Evolutionary conservation across 2,797 vertebrate species (phyloP).

Genomic region (Channa striata): DNA sequence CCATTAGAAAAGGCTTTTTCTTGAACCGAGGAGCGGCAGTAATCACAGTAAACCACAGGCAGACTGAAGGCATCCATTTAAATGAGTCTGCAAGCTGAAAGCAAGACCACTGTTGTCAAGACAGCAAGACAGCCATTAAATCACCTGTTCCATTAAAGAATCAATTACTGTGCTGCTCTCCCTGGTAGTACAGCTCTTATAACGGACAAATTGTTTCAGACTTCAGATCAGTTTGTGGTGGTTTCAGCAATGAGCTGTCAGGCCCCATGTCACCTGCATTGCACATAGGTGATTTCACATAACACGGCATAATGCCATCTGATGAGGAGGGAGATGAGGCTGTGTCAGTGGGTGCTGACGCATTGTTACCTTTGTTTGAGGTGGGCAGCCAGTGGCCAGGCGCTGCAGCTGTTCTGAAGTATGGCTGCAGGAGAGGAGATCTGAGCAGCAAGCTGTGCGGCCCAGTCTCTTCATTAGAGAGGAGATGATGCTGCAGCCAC

Average conservation of each 20-base stretch:
- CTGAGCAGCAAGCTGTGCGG: slow-evolving; percentile 95
- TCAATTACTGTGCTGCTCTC: slow-evolving; percentile 93
- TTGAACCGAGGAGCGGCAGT: slow-evolving; percentile 48
- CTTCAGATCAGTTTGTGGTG: not conserved
- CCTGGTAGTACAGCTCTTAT: slow-evolving; percentile 83
- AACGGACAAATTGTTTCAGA: slow-evolving; percentile 87
- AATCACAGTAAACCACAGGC: slow-evolving; percentile 76
- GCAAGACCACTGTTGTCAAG: slow-evolving; percentile 90
- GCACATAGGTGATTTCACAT: slow-evolving; percentile 12
- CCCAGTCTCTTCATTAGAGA: slow-evolving; percentile 99
- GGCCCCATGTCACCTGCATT: slow-evolving; percentile 21
- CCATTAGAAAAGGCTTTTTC: slow-evolving; percentile 69
- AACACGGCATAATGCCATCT: not conserved
- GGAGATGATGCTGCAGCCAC: slow-evolving; percentile 98
- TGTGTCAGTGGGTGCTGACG: slow-evolving; percentile 18
- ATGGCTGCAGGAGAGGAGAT: slow-evolving; percentile 94
- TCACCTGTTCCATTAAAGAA: slow-evolving; percentile 96
- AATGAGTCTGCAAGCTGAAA: slow-evolving; percentile 85
- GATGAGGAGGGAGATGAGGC: slow-evolving; percentile 11
- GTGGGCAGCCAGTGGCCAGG: slow-evolving; percentile 91
- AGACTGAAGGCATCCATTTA: slow-evolving; percentile 88
- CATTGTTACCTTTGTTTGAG: slow-evolving; percentile 92
- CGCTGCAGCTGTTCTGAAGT: slow-evolving; percentile 96
- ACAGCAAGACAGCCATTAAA: slow-evolving; percentile 89
- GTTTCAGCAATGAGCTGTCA: slow-evolving; percentile 31